Evolutionary conservation across 2,888 invertebrate genomes (phyloP), one percentile per base, ranked within the genome.

Genomic region (Habrosyne pyritoides): DNA sequence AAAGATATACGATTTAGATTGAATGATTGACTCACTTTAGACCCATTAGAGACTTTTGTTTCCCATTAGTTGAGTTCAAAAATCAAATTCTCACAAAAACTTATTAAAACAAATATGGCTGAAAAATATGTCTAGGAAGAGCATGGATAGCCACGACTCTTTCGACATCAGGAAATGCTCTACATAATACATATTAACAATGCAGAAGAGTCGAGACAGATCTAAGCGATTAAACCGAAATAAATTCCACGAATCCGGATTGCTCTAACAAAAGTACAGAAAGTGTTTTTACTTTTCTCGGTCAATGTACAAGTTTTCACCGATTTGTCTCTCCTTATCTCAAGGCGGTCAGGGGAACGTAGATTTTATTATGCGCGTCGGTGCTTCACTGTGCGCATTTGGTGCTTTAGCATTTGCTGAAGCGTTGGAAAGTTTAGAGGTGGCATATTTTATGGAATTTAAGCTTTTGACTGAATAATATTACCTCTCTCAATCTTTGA

Each of bases 231-330:
- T 30, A 10, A 42, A 14, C 1, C 47, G 18, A 30, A 28, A 30
- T 33, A 21, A 22, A 42, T 49, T 21, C 48, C 26, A 63, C 60
- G 67, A 73, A 73, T 72, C 69, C 69, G 72, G 71, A 64, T 58
- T 62, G 58, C 68, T 63, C 73, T 66, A 73, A 75, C 63, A 64
- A 67, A 42, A 69, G 62, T 67, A 60, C 78, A 79, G 86, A 87
- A 86, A 86, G 86, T 86, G 89, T 81, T 88, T 88, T 87, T 87
- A 86, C 85, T 87, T 86, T 85, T 84, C 78, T 75, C 75, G 67
- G 76, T 72, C 73, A 69, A 69, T 72, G 76, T 70, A 68, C 74
- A 61, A 68, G 82, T 86, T 88, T 89, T 89, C 88, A 80, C 87
- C 84, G 73, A 81, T 83, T 79, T 72, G 78, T 75, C 75, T 61